Evolutionary conservation across 2,113 vertebrate genomes (phyloP), one percentile per base, ranked within the genome.

Genomic region (Xenus cinereus): DNA sequence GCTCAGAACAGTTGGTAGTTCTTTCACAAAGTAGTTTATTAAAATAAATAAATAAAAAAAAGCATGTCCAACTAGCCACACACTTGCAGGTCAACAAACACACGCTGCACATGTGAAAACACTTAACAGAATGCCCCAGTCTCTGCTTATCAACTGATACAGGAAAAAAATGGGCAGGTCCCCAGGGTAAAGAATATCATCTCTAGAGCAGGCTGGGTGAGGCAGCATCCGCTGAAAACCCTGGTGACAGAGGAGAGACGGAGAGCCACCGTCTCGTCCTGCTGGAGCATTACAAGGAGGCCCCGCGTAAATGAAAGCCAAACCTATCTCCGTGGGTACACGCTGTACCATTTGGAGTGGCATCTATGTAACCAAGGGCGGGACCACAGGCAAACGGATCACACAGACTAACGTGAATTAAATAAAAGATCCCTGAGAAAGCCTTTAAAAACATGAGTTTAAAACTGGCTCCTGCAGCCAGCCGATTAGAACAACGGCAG

Each of bases 221-320:
- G 73, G 37, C 77, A 77, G 41, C 84, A 89, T 1, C 50, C 54
- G 32, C 5, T 2, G 9, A 62, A 80, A 64, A 24, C n/a, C 60
- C n/a, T 1, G 10, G 59, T 39, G 24, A 73, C 20, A 7, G 35
- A 41, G 46, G 46, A 46, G 46, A 46, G 20, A 22, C 3, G 24
- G 14, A 53, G 8, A 35, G 33, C 6, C 48, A 7, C 19, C 0
- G 0, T 18, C 37, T 64, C 0, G 1, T 10, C 7, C 32, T 35
- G 27, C 20, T 35, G 43, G 5, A 30, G 30, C 26, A 20, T 57
- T 23, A 12, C 4, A 33, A 37, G 77, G 11, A 20, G 23, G 17
- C 24, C 21, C 28, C 4, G 0, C 3, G 17, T 16, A 75, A 83
- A 48, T 5, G 22, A 83, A 32, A 91, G 46, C 17, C 60, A 63